Percentiles rank a stretch among this genome's conserved stretches.
Evolutionary conservation across 1,140 invertebrate species (phyloP).

Genomic region (Hycleus cichorii): DNA sequence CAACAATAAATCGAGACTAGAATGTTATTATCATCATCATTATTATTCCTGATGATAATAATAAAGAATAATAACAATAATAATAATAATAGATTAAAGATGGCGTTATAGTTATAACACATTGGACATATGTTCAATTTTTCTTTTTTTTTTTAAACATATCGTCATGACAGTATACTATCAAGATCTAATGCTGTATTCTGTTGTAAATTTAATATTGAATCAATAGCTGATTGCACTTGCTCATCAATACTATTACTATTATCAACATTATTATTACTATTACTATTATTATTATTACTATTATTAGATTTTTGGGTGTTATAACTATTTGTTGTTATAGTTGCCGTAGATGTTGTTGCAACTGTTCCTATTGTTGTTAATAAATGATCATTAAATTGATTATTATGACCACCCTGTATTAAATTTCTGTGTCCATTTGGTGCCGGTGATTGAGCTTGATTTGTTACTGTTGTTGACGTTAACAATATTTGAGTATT

Average conservation of each 20-base stretch:
- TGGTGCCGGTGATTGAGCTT: constrained; percentile 6
- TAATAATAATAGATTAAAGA: too few relatives aligned
- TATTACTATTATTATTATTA: constrained; percentile 21
- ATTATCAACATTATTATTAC: constrained; percentile 38
- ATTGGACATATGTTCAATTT: too few relatives aligned
- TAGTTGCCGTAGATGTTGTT: constrained; percentile 6
- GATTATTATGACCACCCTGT: not conserved
- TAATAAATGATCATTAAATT: not conserved
- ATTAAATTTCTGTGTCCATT: not conserved
- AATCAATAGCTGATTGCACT: constrained; percentile 70
- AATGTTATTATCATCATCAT: too few relatives aligned
- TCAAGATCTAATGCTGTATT: constrained; percentile 35
- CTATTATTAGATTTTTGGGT: constrained; percentile 2
- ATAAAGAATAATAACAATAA: too few relatives aligned
- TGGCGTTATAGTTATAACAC: too few relatives aligned
- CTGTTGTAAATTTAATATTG: constrained; percentile 63
- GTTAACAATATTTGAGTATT: not conserved
- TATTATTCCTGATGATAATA: too few relatives aligned
- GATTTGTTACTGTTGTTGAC: constrained; percentile 2
- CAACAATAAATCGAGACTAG: too few relatives aligned
- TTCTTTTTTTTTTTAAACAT: constrained; percentile 17
- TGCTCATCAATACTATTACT: constrained; percentile 63
- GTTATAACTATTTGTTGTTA: not conserved
- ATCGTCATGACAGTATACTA: constrained; percentile 41
- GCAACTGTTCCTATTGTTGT: not conserved